A percentile compares a stretch with the other conserved stretches of the same genome.
phyloP scores from a whole-genome alignment of 2,888 invertebrate genomes.

The Pherbina coryleti region DNA sequence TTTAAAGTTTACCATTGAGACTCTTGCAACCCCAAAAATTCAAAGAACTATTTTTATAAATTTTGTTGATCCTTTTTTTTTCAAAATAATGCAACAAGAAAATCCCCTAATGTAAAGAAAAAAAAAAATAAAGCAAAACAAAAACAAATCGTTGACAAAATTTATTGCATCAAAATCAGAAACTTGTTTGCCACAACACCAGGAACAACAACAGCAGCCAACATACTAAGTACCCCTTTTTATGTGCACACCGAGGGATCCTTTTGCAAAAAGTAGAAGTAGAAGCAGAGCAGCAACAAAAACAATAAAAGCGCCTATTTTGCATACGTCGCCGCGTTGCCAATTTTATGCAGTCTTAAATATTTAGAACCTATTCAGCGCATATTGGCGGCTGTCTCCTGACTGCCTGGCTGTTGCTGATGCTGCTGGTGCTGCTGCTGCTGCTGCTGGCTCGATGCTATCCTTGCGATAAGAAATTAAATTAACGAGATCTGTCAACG shows the following conservation, averaged over 20 bases:
- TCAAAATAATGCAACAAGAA: neutral
- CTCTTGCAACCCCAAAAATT: slow-evolving; percentile 21
- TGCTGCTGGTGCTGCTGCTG: neutral
- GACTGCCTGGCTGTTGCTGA: slow-evolving; percentile 3
- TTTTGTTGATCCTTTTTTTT: neutral
- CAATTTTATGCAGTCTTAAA: slow-evolving; percentile 17
- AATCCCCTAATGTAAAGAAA: neutral
- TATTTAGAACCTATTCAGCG: slow-evolving; percentile 3
- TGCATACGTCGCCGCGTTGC: slow-evolving; percentile 25
- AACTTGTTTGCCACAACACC: slow-evolving; percentile 32
- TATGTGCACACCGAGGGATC: slow-evolving; percentile 19
- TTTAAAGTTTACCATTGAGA: slow-evolving; percentile 12
- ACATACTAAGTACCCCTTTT: slow-evolving; percentile 14
- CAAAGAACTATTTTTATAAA: neutral
- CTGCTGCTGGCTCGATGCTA: slow-evolving; percentile 56
- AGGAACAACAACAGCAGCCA: neutral
- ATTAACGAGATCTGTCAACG: slow-evolving; percentile 70
- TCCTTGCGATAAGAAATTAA: slow-evolving; percentile 69
- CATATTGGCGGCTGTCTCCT: neutral
- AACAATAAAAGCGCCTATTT: slow-evolving; percentile 25
- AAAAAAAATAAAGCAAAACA: neutral
- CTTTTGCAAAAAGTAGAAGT: neutral
- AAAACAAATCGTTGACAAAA: slow-evolving; percentile 53
- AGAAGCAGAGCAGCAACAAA: slow-evolving; percentile 15
- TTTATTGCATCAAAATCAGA: slow-evolving; percentile 51